Base-by-base conservation (phyloP, 2,797 vertebrate species). In the Carapus acus region DNA sequence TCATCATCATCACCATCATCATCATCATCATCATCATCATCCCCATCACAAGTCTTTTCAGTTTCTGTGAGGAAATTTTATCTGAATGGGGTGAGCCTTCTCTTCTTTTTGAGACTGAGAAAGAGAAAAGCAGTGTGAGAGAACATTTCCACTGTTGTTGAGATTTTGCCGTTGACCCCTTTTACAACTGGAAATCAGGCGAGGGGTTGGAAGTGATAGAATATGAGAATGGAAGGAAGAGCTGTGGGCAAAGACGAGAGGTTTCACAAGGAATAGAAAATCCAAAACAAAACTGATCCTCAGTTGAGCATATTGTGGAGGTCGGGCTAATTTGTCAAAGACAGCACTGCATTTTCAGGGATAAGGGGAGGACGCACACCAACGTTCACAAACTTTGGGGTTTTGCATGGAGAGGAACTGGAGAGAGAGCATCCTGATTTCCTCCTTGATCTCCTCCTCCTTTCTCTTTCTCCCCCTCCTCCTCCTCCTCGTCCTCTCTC, bases 371-470 rank as follows among this genome's bases (percentile, higher is more conserved):
- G 57, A 49, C 56, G 56, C 65, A 73, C 53, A 67, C 58, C 56
- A 71, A 54, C 65, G 75, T n/a, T n/a, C 69, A 78, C 76, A 72
- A 67, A 72, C 62, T 49, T 70, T 38, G 59, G 71, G 58, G 72
- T 76, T 63, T 33, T 54, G 56, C 69, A 74, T 52, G 34, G 50
- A 61, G 53, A 70, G 59, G 58, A 63, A 76, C 60, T 79, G 66
- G 76, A 80, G 80, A 73, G 44, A 63, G 53, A 73, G 77, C 71
- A 70, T 56, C 36, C 38, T 74, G 74, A 84, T 78, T 81, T 81
- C 67, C 69, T 69, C 56, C 24, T n/a, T 66, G 77, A 79, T 85
- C 86, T 85, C 76, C 80, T 81, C 54, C 76, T 78, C 57, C 61
- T n/a, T n/a, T n/a, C n/a, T n/a, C n/a, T n/a, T n/a, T n/a, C n/a